phyloP scores from a whole-genome alignment of 2,797 vertebrate genomes.

The Schizopygopsis pylzovi region DNA sequence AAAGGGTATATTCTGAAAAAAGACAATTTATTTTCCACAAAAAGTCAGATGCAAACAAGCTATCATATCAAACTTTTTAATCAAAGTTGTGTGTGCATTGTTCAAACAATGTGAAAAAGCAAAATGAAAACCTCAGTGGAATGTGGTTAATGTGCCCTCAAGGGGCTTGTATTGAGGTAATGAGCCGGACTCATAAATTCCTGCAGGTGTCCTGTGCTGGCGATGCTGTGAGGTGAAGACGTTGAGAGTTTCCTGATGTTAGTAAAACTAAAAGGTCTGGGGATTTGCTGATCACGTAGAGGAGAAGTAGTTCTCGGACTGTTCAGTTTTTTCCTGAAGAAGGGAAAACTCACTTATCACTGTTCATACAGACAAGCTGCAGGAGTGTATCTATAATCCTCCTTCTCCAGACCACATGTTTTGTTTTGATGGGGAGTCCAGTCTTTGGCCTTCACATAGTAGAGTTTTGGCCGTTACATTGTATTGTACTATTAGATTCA shows the following conservation, averaged over 20 bases:
- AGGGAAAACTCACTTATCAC: neutral
- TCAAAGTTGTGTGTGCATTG: neutral
- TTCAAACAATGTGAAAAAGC: constrained; percentile 2
- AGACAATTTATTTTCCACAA: too few species aligned
- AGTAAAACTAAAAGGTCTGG: constrained; percentile 8
- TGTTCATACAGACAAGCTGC: neutral
- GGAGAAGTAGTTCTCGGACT: neutral
- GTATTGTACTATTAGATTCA: neutral
- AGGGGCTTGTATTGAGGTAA: neutral
- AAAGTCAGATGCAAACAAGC: neutral
- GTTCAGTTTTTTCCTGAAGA: neutral
- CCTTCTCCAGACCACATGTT: constrained; percentile 13
- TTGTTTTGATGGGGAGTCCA: neutral
- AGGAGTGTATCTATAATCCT: constrained; percentile 4
- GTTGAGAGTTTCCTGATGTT: constrained; percentile 22
- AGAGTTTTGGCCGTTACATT: neutral
- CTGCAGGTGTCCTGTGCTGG: constrained; percentile 12
- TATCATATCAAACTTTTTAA: neutral
- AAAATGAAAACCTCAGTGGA: neutral
- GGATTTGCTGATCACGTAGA: neutral
- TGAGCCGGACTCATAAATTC: constrained; percentile 10
- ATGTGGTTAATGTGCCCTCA: constrained; percentile 7
- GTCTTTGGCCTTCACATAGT: constrained; percentile 10
- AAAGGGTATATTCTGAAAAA: neutral
- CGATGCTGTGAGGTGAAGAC: neutral